These are phyloP conservation scores for Geopemphigus sp. DNA, from an alignment of 1,140 invertebrate species.

Conservation along the genomic window DNA sequence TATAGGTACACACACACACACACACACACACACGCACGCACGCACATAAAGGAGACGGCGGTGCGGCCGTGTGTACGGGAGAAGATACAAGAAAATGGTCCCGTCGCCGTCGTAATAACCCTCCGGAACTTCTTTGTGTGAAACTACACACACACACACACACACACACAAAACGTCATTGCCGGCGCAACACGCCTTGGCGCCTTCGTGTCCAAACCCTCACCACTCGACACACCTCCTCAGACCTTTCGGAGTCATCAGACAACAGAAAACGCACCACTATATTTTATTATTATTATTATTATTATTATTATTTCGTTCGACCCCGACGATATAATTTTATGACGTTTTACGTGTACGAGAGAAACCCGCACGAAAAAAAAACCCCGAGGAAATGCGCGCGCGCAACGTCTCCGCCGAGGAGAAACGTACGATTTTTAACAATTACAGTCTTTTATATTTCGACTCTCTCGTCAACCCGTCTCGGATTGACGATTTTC, in stretches of 20 bases:
- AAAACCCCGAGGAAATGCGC: not conserved
- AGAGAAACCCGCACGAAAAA: not conserved
- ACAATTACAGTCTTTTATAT: not conserved
- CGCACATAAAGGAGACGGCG: not conserved
- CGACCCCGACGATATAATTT: constrained; percentile 16
- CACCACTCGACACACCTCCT: constrained; percentile 49
- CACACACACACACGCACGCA: not conserved
- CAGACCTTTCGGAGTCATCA: constrained; percentile 48
- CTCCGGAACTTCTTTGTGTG: constrained; percentile 47
- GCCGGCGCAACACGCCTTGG: constrained; percentile 48
- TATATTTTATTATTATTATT: constrained; percentile 28
- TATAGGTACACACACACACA: not conserved
- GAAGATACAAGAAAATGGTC: not conserved
- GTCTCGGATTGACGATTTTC: too few species aligned
- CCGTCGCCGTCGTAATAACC: constrained; percentile 33
- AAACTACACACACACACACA: not conserved
- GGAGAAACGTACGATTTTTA: constrained; percentile 1
- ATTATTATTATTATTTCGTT: constrained; percentile 22
- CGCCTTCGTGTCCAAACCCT: constrained; percentile 48
- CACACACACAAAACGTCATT: constrained; percentile 40
- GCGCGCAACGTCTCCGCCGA: not conserved
- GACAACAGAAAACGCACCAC: constrained; percentile 36
- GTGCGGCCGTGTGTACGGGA: not conserved
- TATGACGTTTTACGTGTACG: not conserved
- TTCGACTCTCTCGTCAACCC: too few species aligned